Evolutionary conservation across 2,113 vertebrate genomes (phyloP), one percentile per base, ranked within the genome.

Genomic region (Coturnix japonica): DNA sequence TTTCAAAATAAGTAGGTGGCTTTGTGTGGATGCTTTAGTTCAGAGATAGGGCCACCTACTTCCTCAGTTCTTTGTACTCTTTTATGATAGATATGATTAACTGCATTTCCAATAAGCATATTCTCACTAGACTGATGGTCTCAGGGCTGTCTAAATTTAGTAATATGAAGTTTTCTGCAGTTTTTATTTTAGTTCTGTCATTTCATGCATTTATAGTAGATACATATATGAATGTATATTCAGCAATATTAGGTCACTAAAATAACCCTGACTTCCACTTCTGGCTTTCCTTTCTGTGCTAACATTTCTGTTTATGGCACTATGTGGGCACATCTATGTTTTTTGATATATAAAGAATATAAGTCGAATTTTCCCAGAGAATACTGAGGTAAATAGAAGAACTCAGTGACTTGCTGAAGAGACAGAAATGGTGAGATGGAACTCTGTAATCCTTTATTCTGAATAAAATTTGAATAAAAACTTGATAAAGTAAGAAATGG

Each of bases 321-420:
- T 78, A 19, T 5, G 1, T 17, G 13, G 19, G 4, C 39, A 37
- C 0, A 0, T 39, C 6, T 28, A 17, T 17, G 16, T 65, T 6
- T 77, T 35, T 57, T 70, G 33, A 43, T 47, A 11, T 33, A 14
- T 10, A 53, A 66, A 91, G 49, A 56, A 51, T 18, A 22, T 35
- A 44, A 10, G 17, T 51, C 31, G 70, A 39, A 56, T 56, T 41
- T 25, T 41, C 53, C 39, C n/a, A 30, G 37, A 39, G 30, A 73
- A 73, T n/a, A 56, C 21, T 43, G 13, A 56, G 37, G 30, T 56
- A 18, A 89, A 67, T 59, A 71, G 19, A 76, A 61, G 86, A 59
- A 4, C 41, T 71, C n/a, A 56, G 1, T 43, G 7, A 22, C 30
- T 81, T 79, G 16, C 21, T 46, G 43, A 75, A 60, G 57, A 9